phyloP scores from a whole-genome alignment of 2,888 invertebrate species.

The Parnassius orleans region DNA sequence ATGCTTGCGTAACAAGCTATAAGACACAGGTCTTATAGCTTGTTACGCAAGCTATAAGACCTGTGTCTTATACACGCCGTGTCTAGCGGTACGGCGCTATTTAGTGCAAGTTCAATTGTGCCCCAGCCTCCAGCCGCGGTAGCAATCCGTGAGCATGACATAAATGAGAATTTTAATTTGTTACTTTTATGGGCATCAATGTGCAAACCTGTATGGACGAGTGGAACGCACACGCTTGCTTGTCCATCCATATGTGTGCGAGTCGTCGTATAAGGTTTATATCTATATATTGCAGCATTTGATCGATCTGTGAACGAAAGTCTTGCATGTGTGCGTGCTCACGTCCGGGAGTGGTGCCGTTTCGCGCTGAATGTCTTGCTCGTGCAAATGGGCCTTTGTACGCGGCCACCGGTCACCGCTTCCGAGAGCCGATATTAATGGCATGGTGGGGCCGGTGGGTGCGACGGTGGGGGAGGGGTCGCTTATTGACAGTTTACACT shows the following conservation, averaged over 20 bases:
- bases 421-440: not conserved
- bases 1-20: not conserved
- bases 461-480: not conserved
- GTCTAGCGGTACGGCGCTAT: not conserved
- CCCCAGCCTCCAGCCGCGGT: not conserved
- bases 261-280: not conserved
- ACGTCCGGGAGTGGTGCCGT: not conserved
- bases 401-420: not conserved
- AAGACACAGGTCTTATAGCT: too few species aligned
- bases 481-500: constrained; percentile 7
- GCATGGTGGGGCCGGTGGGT: not conserved
- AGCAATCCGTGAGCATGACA: constrained; percentile 5
- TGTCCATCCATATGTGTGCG: not conserved
- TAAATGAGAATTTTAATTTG: constrained; percentile 8
- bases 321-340: not conserved
- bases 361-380: not conserved
- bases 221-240: not conserved
- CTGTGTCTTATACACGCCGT: too few species aligned
- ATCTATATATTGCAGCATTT: not conserved
- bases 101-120: constrained; percentile 2
- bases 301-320: not conserved
- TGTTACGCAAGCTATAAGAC: not conserved
- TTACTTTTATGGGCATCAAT: constrained; percentile 4
- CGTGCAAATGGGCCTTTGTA: constrained; percentile 5
- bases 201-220: constrained; percentile 6